Evolutionary conservation across 2,113 vertebrate species (phyloP), one percentile per base, ranked within the genome.

Genomic region (Ellobius talpinus): DNA sequence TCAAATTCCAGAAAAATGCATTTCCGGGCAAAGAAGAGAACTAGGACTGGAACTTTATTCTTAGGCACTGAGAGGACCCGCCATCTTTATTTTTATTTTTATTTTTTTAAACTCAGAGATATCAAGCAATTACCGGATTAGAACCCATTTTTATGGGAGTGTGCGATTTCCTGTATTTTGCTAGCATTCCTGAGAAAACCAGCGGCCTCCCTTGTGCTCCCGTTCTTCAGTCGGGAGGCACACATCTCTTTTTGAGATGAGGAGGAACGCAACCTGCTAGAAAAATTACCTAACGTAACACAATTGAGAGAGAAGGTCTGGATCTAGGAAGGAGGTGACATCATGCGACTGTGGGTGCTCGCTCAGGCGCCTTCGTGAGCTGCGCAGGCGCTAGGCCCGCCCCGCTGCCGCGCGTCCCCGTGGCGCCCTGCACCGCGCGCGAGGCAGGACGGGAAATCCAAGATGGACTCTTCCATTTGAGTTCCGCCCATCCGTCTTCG

Each of bases 391-490:
- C 87, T 0, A 10, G 33, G 42, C 11, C 78, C 6, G 0, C 6
- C 0, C 61, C 0, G 5, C 36, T 26, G 10, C 0, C 8, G 26
- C 61, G 26, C 16, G 26, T 79, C 50, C 45, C 23, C 11, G 23
- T 24, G 7, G 5, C 7, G 10, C 73, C 87, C 63, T 2, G 36
- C 36, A 1, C 21, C 2, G 58, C 93, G 94, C 98, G 98, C 98
- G 97, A 97, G 97, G 98, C 97, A 96, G 97, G 98, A 98, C 98
- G 99, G 99, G 99, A 99, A 97, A 97, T 73, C 1, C 97, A 99
- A 99, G 93, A 99, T 99, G 99, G 99, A 98, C 96, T 99, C 99
- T 98, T 98, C 98, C 98, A 55, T 98, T 98, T 99, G 98, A 99
- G 98, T 98, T 82, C 55, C 66, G n/a, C 72, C 26, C 12, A 14